These are phyloP conservation scores for Seriola rivoliana DNA, from an alignment of 2,113 vertebrate genomes.

Conservation along the genomic window DNA sequence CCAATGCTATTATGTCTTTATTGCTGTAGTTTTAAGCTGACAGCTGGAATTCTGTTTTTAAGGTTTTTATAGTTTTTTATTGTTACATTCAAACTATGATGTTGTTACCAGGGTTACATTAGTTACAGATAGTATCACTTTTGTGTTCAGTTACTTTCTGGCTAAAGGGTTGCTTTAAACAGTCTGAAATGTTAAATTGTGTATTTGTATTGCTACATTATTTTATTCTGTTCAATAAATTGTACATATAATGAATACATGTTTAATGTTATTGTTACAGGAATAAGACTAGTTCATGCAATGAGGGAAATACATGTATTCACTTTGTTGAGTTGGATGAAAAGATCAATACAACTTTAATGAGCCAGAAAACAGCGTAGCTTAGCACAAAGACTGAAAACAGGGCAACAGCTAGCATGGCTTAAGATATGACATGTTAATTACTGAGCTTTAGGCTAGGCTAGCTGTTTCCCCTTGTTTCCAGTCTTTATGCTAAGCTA, in stretches of 20 bases:
- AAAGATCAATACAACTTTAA: not conserved
- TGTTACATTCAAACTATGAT: not conserved
- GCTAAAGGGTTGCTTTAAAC: not conserved
- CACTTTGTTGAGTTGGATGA: not conserved
- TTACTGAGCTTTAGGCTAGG: not conserved
- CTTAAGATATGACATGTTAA: not conserved
- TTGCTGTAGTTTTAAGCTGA: conserved; percentile 13
- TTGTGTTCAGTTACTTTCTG: not conserved
- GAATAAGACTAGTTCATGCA: not conserved
- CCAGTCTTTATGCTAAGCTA: not conserved
- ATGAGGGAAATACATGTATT: too few species aligned
- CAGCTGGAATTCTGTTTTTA: not conserved
- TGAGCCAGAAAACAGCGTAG: not conserved
- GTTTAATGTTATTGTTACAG: not conserved
- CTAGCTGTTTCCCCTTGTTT: not conserved
- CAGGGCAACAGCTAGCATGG: not conserved
- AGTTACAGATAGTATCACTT: conserved; percentile 2
- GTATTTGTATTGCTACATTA: not conserved
- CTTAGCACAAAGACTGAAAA: not conserved
- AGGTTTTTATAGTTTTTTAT: not conserved
- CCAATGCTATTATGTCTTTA: not conserved
- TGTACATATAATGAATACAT: not conserved
- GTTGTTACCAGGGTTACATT: conserved; percentile 30
- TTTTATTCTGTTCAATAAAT: conserved; percentile 32
- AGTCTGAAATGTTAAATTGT: not conserved